These are phyloP conservation scores for Palythoa heliodiscus DNA, from an alignment of 92 coral and sea anemone species.

Conservation along the genomic window DNA sequence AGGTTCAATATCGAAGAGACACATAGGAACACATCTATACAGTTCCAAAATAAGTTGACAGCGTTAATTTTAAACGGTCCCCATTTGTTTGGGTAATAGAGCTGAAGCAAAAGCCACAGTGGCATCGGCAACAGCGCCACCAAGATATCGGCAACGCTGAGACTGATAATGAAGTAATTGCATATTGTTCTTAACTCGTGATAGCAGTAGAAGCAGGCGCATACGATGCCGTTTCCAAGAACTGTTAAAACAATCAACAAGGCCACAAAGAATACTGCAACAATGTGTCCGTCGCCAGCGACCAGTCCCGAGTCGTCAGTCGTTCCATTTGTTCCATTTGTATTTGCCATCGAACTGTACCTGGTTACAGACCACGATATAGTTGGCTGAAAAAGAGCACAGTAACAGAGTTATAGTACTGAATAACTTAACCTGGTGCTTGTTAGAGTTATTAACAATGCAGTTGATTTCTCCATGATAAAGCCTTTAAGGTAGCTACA, in stretches of 20 bases:
- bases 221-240: slow-evolving; percentile 79
- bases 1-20: slow-evolving; percentile 88
- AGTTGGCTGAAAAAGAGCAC: not conserved
- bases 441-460: too few species aligned
- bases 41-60: slow-evolving; percentile 68
- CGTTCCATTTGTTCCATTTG: not conserved
- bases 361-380: not conserved
- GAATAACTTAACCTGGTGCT: too few species aligned
- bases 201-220: slow-evolving; percentile 80
- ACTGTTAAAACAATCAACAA: slow-evolving; percentile 76
- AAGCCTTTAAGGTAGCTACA: too few species aligned
- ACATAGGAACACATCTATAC: slow-evolving; percentile 80
- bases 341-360: slow-evolving; percentile 3
- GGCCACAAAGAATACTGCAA: slow-evolving; percentile 78
- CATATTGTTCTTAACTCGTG: slow-evolving; percentile 83
- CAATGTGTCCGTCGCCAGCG: slow-evolving; percentile 65
- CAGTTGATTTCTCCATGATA: too few species aligned
- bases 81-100: slow-evolving; percentile 46
- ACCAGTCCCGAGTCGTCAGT: not conserved
- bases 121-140: slow-evolving; percentile 96
- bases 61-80: slow-evolving; percentile 49
- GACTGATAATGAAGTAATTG: slow-evolving; percentile 92
- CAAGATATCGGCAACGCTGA: slow-evolving; percentile 85
- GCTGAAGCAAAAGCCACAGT: slow-evolving; percentile 77
- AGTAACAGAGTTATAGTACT: not conserved